Base-by-base conservation (phyloP, 2,888 invertebrate genomes). In the Xanthorhoe spadicearia region DNA sequence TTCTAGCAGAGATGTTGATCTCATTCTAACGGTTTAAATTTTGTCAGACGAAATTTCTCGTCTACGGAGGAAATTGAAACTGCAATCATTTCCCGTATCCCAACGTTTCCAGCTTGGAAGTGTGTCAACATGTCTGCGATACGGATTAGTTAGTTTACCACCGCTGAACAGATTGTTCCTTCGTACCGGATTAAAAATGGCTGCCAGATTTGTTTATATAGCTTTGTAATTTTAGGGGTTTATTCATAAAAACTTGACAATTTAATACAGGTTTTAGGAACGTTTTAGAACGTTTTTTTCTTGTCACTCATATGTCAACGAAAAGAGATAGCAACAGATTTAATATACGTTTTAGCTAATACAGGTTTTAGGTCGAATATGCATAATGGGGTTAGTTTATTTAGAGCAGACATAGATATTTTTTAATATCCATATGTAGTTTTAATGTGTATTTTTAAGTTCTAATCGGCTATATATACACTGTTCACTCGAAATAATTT, bases 71-170 rank as follows among this genome's bases (percentile, higher is more conserved):
- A 66, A 72, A 69, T 69, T 53, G 61, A 68, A 61, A 60, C 59
- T 60, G 59, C 63, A 58, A 61, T 58, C 28, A 62, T 69, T 72
- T 66, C 72, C 69, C 60, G 65, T 55, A 59, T 68, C 57, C 57
- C 57, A 53, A 49, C 38, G 50, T 46, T 55, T 38, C 51, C 35
- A 64, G 51, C 53, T 43, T 43, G n/a, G 43, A 64, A 64, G 57
- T 68, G 54, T 68, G 68, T 68, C 68, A 68, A 61, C 57, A 64
- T 64, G 64, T 62, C 64, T 60, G 62, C 52, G 60, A 67, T 62
- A 60, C 51, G 57, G 66, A 55, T 63, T 48, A 59, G 55, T 63
- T 62, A 59, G 58, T 61, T 66, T 43, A 57, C 48, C 17, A 56
- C 46, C 61, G 49, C 46, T 57, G 48, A 50, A 48, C 6, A 46